phyloP scores from a whole-genome alignment of 2,113 vertebrate genomes.

The Erythrolamprus reginae region DNA sequence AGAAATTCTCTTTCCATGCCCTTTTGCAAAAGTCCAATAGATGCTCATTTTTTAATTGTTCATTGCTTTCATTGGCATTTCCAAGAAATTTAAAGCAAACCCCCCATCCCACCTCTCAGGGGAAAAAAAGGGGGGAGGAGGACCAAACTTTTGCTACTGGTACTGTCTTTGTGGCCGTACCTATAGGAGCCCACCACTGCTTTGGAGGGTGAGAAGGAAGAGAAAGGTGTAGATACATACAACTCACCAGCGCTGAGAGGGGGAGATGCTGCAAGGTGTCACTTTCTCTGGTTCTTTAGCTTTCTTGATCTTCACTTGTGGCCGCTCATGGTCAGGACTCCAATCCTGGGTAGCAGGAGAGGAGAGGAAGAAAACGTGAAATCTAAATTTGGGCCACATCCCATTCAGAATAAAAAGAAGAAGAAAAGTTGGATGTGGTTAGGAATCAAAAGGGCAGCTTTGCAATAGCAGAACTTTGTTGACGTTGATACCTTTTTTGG shows the following conservation, averaged over 20 bases:
- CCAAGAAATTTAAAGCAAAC: too few relatives aligned
- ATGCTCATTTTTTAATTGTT: too few relatives aligned
- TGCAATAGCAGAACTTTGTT: background rate
- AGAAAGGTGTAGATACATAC: background rate
- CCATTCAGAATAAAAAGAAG: background rate
- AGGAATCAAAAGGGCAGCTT: background rate
- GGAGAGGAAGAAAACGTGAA: background rate
- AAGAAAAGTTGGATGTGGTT: background rate
- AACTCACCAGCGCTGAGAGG: constrained; percentile 60
- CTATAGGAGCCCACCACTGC: too few relatives aligned
- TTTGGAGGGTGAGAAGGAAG: background rate
- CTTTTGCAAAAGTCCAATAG: too few relatives aligned
- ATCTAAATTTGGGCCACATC: background rate
- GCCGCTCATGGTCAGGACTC: constrained; percentile 67
- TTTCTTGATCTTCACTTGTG: constrained; percentile 64
- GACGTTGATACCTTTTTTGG: background rate
- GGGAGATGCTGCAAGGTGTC: constrained; percentile 49
- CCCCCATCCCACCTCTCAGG: too few relatives aligned
- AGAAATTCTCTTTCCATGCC: too few relatives aligned
- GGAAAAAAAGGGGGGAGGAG: too few relatives aligned
- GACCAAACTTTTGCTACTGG: too few relatives aligned
- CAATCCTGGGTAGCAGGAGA: constrained; percentile 66
- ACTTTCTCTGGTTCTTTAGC: constrained; percentile 63
- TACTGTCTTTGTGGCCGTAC: too few relatives aligned
- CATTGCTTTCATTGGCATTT: too few relatives aligned